Conservation (phyloP, 2,888 invertebrate genomes). For the Luperina nickerlii region DNA sequence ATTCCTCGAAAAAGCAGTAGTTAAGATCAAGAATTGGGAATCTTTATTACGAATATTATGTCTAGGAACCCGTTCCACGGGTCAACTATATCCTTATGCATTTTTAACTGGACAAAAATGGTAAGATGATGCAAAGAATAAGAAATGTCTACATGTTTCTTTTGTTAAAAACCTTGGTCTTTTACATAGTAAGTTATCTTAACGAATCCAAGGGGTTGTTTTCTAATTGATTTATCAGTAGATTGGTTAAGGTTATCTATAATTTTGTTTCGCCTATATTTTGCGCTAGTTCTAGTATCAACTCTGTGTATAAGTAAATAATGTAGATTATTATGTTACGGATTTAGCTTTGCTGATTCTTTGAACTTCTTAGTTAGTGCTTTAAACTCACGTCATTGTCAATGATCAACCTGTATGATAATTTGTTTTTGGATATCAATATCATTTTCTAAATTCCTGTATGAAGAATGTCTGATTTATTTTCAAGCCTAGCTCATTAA, state of each 20-base stretch:
- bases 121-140: neutral
- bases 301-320: neutral
- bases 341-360: neutral
- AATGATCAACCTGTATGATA: neutral
- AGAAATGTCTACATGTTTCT: constrained; percentile 10
- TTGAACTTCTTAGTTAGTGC: neutral
- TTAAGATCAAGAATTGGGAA: constrained; percentile 80
- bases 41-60: constrained; percentile 76
- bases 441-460: neutral
- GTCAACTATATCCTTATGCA: constrained; percentile 68
- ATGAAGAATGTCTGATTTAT: constrained; percentile 11
- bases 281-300: neutral
- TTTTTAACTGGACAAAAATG: constrained; percentile 66
- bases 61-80: constrained; percentile 63
- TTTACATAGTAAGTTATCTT: constrained; percentile 34
- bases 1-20: constrained; percentile 77
- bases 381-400: neutral
- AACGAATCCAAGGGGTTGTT: constrained; percentile 21
- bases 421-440: neutral
- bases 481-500: neutral
- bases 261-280: neutral
- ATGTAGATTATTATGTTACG: neutral
- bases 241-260: neutral
- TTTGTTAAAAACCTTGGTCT: constrained; percentile 37
- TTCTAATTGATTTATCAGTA: constrained; percentile 23